A percentile compares a stretch with the other conserved stretches of the same genome.
These are phyloP conservation scores for Charaxes varanes DNA, from an alignment of 1,140 invertebrate species.

Conservation along the genomic window DNA sequence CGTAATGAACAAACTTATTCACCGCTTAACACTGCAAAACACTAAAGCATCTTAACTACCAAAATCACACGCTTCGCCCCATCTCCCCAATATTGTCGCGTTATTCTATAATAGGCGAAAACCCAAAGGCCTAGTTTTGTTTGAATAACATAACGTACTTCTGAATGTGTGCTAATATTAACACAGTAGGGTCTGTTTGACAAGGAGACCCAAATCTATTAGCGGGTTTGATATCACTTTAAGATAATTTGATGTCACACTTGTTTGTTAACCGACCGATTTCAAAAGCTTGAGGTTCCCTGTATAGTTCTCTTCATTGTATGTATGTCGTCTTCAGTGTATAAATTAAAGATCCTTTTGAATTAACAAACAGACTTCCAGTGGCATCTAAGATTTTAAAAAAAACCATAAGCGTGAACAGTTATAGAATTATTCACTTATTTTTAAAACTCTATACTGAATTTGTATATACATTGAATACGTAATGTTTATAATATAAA, in stretches of 20 bases:
- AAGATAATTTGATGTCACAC: constrained; percentile 26
- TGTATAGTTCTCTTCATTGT: no score
- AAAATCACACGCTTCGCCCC: constrained; percentile 52
- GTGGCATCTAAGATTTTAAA: no score
- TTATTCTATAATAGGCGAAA: constrained; percentile 34
- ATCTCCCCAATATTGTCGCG: constrained; percentile 55
- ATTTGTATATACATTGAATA: no score
- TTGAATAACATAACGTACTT: constrained; percentile 48
- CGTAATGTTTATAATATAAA: no score
- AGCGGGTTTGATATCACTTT: constrained; percentile 25
- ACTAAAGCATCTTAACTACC: constrained; percentile 28
- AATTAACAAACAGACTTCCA: no score
- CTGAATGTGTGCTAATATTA: constrained; percentile 50
- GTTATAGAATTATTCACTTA: no score
- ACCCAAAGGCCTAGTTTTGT: constrained; percentile 52
- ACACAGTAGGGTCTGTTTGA: constrained; percentile 50
- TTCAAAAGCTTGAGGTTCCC: no score
- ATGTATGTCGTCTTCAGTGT: no score
- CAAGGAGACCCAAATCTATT: constrained; percentile 47
- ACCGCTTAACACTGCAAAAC: constrained; percentile 57
- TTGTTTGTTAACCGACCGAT: no score
- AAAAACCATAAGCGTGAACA: no score
- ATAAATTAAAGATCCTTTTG: no score
- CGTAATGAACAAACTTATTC: constrained; percentile 72
- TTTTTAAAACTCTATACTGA: no score